Evolutionary conservation across 2,888 invertebrate genomes (phyloP).

Genomic region (Onthophagus sagittarius): DNA sequence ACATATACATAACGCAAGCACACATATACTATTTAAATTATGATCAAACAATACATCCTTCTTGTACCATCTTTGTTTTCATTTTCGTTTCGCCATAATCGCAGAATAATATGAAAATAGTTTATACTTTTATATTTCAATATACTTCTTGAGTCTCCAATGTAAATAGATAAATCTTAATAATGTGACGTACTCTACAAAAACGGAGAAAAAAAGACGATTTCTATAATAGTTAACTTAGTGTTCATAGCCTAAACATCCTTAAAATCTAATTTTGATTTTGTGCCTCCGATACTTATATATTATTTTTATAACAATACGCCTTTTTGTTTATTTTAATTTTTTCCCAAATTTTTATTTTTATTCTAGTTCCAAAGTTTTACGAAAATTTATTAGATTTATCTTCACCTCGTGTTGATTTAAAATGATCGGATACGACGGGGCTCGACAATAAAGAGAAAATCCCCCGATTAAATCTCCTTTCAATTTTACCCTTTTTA

Average conservation of each 20-base stretch:
- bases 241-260: constrained; percentile 43
- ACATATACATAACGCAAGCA: constrained; percentile 42
- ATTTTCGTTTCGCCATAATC: constrained; percentile 35
- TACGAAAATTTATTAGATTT: not conserved
- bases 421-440: not conserved
- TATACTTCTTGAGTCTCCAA: constrained; percentile 42
- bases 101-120: constrained; percentile 46
- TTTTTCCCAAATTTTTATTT: not conserved
- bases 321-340: constrained; percentile 10
- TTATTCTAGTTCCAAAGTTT: not conserved
- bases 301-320: constrained; percentile 24
- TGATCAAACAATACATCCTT: constrained; percentile 27
- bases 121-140: constrained; percentile 36
- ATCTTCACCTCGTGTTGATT: not conserved
- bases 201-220: constrained; percentile 26
- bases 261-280: constrained; percentile 45
- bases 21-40: constrained; percentile 37
- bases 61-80: constrained; percentile 27
- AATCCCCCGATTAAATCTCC: not conserved
- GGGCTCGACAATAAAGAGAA: not conserved
- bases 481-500: not conserved
- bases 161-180: constrained; percentile 46
- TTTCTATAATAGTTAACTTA: constrained; percentile 38
- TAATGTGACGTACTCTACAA: constrained; percentile 43
- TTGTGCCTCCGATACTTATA: constrained; percentile 43